These are phyloP conservation scores for Mungos mungo DNA, from an alignment of 2,113 vertebrate species.

Conservation along the genomic window DNA sequence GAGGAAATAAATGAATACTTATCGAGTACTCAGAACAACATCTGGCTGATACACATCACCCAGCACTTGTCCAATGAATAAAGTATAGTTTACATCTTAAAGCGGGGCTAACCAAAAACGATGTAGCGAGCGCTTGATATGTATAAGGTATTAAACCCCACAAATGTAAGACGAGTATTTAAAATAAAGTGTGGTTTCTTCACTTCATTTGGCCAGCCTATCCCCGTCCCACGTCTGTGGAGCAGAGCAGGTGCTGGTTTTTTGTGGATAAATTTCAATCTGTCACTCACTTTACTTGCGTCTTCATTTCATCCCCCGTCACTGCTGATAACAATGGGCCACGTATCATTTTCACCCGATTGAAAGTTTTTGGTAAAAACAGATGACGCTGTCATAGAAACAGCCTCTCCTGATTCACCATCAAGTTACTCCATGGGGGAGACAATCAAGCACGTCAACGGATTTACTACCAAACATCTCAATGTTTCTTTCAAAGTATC, in stretches of 20 bases:
- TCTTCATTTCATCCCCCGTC: not conserved
- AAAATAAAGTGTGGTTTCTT: conserved; percentile 3
- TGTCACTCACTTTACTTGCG: not conserved
- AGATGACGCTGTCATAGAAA: not conserved
- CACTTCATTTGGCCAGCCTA: not conserved
- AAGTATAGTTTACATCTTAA: not conserved
- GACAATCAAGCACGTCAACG: not conserved
- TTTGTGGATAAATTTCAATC: not conserved
- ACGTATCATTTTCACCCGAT: not conserved
- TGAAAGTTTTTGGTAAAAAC: not conserved
- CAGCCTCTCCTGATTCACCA: not conserved
- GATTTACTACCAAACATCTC: not conserved
- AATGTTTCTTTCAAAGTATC: not conserved
- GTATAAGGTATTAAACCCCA: not conserved
- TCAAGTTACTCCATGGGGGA: not conserved
- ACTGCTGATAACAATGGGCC: not conserved
- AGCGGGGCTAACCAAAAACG: not conserved
- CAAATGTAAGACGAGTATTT: not conserved
- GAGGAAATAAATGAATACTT: not conserved
- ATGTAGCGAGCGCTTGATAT: not conserved
- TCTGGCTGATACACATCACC: not conserved
- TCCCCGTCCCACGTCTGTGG: not conserved
- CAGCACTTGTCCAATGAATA: not conserved
- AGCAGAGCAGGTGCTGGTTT: not conserved
- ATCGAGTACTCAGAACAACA: not conserved